Evolutionary conservation across 2,113 vertebrate genomes (phyloP), one percentile per base, ranked within the genome.

Genomic region (Garra rufa): DNA sequence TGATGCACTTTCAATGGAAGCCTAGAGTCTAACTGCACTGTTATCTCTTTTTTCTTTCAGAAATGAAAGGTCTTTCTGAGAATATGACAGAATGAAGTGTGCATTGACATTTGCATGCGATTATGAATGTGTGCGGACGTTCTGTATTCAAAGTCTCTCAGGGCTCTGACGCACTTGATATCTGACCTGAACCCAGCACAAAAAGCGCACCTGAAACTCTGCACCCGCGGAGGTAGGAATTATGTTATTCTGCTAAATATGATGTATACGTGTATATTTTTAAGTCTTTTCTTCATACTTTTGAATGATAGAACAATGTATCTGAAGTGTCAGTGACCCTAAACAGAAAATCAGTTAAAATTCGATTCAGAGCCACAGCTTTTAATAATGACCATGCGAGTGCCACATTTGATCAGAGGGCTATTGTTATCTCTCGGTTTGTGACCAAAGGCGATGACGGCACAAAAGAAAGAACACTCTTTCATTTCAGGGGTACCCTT

Each of bases 21-120:
- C 11, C 41, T 21, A 44, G 14, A 13, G 11, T 34, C 63, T 19
- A 14, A 67, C 13, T 15, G 10, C 4, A n/a, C 50, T 59, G 76
- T 17, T 61, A 43, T 78, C 7, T 79, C 30, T 44, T 78, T 28
- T 5, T 48, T 28, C 43, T 59, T 21, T 43, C 21, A 43, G 21
- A 17, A 34, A 24, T 80, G 28, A 67, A 79, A 63, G 43, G 14
- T 24, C 55, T 28, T 74, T 48, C 17, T n/a, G 28, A 50, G 7
- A 78, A 74, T 65, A 50, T 73, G 76, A 80, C 26, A 30, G 26
- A 28, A 38, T 52, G 34, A 79, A 38, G 50, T 63, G 71, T 61
- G 46, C 67, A 52, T 13, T 69, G 19, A 78, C n/a, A 41, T 91
- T 91, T 93, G 89, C 92, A 92, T 92, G 11, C 89, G 84, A 91